These are phyloP conservation scores for Periphyllus acericola DNA, from an alignment of 2,888 invertebrate species.

Conservation along the genomic window DNA sequence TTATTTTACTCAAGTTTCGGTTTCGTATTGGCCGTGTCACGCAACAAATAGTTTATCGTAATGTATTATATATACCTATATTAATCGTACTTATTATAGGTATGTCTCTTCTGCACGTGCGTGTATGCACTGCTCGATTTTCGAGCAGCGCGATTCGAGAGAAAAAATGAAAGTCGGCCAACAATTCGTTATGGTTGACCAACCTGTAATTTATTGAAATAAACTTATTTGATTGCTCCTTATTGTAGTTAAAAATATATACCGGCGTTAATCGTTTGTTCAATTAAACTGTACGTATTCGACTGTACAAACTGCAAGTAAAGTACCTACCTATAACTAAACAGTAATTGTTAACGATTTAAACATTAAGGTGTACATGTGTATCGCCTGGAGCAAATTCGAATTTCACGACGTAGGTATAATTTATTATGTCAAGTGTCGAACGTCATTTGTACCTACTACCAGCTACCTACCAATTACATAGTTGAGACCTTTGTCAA, in stretches of 20 bases:
- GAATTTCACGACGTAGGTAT: neutral
- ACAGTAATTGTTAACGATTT: conserved; percentile 1
- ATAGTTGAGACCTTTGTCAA: neutral
- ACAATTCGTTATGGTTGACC: conserved; percentile 14
- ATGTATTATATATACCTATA: neutral
- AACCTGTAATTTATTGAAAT: conserved; percentile 37
- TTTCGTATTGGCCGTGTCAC: conserved; percentile 5
- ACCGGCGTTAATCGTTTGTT: conserved; percentile 6
- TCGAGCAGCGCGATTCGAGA: conserved; percentile 1
- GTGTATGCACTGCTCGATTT: neutral
- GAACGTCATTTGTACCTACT: neutral
- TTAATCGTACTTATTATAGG: conserved; percentile 32
- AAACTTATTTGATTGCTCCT: conserved; percentile 8
- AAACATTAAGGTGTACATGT: neutral
- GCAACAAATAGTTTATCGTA: neutral
- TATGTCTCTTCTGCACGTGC: neutral
- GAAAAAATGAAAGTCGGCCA: conserved; percentile 42
- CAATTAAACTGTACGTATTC: conserved; percentile 15
- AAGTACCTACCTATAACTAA: neutral
- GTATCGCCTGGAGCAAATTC: conserved; percentile 10
- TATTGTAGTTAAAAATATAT: neutral
- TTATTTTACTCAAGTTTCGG: conserved; percentile 6
- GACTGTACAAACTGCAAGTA: neutral
- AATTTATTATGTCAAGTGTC: conserved; percentile 9
- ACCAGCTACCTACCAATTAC: neutral